These are phyloP conservation scores for Lasioglossum leucozonium DNA, from an alignment of 2,888 invertebrate genomes.

Conservation along the genomic window DNA sequence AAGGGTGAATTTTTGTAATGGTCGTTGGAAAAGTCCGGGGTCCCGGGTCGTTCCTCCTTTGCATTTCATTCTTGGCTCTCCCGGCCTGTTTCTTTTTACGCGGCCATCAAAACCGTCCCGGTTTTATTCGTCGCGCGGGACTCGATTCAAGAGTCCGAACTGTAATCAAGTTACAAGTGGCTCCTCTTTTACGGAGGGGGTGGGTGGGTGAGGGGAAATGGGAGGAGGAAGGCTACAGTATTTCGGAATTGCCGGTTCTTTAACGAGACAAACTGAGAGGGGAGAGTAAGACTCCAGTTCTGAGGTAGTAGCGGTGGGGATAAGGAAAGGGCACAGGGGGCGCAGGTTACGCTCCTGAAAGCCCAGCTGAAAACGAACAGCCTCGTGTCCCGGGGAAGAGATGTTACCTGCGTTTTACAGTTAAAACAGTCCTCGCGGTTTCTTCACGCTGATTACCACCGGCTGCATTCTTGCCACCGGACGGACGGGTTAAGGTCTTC, in stretches of 20 bases:
- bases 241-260: constrained; percentile 34
- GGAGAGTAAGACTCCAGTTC: background rate
- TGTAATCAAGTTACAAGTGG: constrained; percentile 49
- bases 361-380: constrained; percentile 53
- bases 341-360: constrained; percentile 49
- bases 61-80: constrained; percentile 11
- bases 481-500: constrained; percentile 31
- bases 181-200: constrained; percentile 17
- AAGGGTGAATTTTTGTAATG: constrained; percentile 36
- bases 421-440: constrained; percentile 62
- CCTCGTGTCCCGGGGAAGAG: constrained; percentile 34
- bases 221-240: constrained; percentile 15
- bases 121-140: constrained; percentile 35
- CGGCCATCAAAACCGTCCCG: constrained; percentile 28
- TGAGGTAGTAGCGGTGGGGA: background rate
- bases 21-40: constrained; percentile 21
- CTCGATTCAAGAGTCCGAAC: constrained; percentile 23
- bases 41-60: background rate
- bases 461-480: constrained; percentile 51
- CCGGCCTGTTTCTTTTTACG: constrained; percentile 41
- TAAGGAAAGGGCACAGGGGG: background rate
- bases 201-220: background rate
- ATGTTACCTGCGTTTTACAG: constrained; percentile 66
- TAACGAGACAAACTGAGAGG: constrained; percentile 2
- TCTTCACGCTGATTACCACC: constrained; percentile 55